Percentiles rank a stretch among this genome's conserved stretches.
phyloP scores from a whole-genome alignment of 2,113 vertebrate genomes.

The Ascaphus truei region DNA sequence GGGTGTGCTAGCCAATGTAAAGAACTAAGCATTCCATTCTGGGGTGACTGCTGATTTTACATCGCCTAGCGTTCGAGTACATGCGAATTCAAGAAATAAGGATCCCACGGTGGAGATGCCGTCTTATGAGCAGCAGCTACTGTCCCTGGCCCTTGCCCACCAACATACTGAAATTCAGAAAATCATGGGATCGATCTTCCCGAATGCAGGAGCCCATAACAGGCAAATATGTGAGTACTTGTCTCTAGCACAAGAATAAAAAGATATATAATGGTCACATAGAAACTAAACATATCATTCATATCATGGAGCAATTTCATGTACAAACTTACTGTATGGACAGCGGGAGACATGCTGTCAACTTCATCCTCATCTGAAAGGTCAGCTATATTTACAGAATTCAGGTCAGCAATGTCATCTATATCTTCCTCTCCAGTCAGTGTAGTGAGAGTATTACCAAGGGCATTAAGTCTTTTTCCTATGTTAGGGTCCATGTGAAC shows the following conservation, averaged over 20 bases:
- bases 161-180: too few relatives aligned
- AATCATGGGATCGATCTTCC: background rate
- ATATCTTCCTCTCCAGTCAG: slow-evolving; percentile 91
- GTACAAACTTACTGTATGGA: slow-evolving; percentile 77
- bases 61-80: too few relatives aligned
- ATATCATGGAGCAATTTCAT: background rate
- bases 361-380: slow-evolving; percentile 91
- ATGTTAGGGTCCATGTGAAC: slow-evolving; percentile 99
- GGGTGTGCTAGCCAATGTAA: too few relatives aligned
- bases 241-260: background rate
- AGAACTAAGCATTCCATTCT: too few relatives aligned
- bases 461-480: slow-evolving; percentile 89
- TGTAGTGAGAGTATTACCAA: slow-evolving; percentile 91
- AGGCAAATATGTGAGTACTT: background rate
- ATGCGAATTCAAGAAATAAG: background rate
- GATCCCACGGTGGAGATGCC: background rate
- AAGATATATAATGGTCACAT: background rate
- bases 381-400: slow-evolving; percentile 85
- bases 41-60: too few relatives aligned
- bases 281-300: background rate
- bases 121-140: too few relatives aligned
- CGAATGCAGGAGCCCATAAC: background rate
- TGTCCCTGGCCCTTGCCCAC: too few relatives aligned
- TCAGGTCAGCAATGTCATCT: slow-evolving; percentile 90
- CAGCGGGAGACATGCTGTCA: slow-evolving; percentile 84